Conservation (phyloP, 1,140 invertebrate species). For the Lordiphosa clarofinis region DNA sequence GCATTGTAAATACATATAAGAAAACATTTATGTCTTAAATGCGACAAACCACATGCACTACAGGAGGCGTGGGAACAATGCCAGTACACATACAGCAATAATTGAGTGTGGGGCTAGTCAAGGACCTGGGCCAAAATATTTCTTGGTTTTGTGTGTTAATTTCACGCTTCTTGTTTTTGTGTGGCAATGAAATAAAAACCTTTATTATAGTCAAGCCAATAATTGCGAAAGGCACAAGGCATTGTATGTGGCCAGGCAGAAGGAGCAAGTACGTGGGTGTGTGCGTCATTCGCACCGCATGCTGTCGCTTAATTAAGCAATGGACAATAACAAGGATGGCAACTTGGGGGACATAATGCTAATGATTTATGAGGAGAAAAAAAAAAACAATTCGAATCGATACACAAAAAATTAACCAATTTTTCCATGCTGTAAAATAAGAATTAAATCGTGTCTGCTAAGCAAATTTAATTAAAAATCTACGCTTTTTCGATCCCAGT, state of each 20-base stretch:
- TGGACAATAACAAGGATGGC: slow-evolving; percentile 19
- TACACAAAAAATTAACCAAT: neutral
- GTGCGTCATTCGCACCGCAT: slow-evolving; percentile 26
- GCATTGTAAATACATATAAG: neutral
- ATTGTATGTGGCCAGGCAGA: slow-evolving; percentile 1
- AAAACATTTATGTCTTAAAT: slow-evolving; percentile 18
- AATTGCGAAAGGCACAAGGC: slow-evolving; percentile 35
- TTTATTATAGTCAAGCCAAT: slow-evolving; percentile 48
- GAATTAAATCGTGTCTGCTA: no score
- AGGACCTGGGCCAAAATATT: neutral
- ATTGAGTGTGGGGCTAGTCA: neutral
- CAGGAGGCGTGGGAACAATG: neutral
- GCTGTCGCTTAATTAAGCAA: slow-evolving; percentile 63
- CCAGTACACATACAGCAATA: neutral
- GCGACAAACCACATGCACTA: neutral
- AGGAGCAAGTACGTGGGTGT: neutral
- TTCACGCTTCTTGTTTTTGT: slow-evolving; percentile 30
- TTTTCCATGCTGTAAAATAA: no score
- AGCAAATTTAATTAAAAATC: no score
- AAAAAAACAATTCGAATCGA: neutral
- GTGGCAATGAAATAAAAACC: slow-evolving; percentile 45
- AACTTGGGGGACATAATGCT: slow-evolving; percentile 31
- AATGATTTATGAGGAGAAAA: slow-evolving; percentile 44
- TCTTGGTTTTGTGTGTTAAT: slow-evolving; percentile 19
- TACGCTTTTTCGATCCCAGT: neutral